A percentile compares a stretch with the other conserved stretches of the same genome.
Conservation (phyloP, 2,113 vertebrate species). For the Pygoscelis adeliae region DNA sequence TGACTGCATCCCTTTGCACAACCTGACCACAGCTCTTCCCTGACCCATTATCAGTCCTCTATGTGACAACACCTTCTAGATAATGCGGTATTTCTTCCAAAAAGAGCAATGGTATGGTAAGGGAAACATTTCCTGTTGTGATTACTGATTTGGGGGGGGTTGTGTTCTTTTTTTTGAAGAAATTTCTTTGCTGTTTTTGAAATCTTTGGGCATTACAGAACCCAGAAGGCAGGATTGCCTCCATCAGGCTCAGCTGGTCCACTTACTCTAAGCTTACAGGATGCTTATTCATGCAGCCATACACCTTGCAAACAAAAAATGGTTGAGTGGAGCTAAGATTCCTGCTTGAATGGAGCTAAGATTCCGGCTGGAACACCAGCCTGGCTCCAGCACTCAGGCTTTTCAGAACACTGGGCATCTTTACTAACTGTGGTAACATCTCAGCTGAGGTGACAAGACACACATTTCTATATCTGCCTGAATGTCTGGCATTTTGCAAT, state of each 20-base stretch:
- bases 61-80: not conserved
- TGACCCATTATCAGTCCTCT: not conserved
- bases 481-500: not conserved
- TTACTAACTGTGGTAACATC: not conserved
- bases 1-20: not conserved
- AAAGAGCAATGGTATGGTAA: not conserved
- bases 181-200: not conserved
- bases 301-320: not conserved
- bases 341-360: not conserved
- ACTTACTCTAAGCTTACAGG: not conserved
- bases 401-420: not conserved
- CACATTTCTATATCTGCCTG: not conserved
- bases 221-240: not conserved
- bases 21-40: not conserved
- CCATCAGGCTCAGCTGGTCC: not conserved
- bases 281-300: not conserved
- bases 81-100: not conserved
- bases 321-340: not conserved
- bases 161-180: not conserved
- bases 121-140: not conserved
- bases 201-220: not conserved
- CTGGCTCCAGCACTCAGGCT: not conserved
- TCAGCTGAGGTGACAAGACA: not conserved
- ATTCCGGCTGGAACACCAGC: not conserved
- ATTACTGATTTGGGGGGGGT: not conserved